A percentile compares a stretch with the other conserved stretches of the same genome.
These are phyloP conservation scores for Cariama cristata DNA, from an alignment of 2,113 vertebrate genomes.

Conservation along the genomic window DNA sequence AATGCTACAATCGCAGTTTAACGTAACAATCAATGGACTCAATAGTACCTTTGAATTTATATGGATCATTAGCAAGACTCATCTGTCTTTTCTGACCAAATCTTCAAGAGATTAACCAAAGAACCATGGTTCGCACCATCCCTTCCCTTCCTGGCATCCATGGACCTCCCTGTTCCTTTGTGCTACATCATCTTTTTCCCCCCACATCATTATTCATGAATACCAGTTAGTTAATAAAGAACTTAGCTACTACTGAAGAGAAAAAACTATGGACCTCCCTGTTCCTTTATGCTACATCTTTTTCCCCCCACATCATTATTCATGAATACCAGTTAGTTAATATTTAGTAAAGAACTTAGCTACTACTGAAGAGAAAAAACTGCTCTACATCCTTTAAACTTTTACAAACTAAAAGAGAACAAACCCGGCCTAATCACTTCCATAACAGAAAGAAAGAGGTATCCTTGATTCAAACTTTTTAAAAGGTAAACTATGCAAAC, in stretches of 20 bases:
- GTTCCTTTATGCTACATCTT: background rate
- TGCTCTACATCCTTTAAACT: background rate
- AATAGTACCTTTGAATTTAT: background rate
- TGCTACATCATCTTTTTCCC: background rate
- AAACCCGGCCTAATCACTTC: background rate
- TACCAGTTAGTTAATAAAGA: no score
- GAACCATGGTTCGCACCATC: background rate
- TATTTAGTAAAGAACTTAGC: background rate
- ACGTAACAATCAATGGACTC: background rate
- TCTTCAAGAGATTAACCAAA: background rate
- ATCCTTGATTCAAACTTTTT: background rate
- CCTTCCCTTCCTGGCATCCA: background rate
- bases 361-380: background rate
- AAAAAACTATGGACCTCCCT: background rate
- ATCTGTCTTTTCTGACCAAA: background rate
- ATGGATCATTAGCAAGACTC: background rate
- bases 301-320: background rate
- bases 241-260: background rate
- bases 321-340: background rate
- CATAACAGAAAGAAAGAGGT: background rate
- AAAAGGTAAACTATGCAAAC: background rate
- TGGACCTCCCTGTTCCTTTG: background rate
- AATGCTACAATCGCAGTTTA: background rate
- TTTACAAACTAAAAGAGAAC: background rate
- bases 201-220: background rate